Base-by-base conservation (phyloP, 2,797 vertebrate species). In the Pseudopleuronectes americanus region DNA sequence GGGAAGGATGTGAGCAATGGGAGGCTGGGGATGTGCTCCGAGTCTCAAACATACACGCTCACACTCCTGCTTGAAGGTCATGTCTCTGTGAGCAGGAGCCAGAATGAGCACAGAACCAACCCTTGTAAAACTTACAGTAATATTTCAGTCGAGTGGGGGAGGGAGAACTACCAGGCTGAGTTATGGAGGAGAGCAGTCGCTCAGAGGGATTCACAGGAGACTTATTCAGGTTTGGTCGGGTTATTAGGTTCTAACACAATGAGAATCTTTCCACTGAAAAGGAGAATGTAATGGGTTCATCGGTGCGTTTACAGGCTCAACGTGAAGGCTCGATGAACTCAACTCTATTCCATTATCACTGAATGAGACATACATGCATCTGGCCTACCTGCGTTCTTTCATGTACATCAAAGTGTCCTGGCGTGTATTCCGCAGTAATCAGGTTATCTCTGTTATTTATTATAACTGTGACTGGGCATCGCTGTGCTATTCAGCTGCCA, bases 401-500 rank as follows among this genome's bases (percentile, higher is more conserved):
- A 57, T 71, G 31, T 53, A 53, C 45, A 64, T 75, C 36, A 66
- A 61, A 56, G 69, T 74, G 26, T 74, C 47, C 54, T 68, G 6
- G 61, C 65, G 21, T 47, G 8, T 74, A 71, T 52, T 43, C 78
- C 2, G 2, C 51, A 53, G 52, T 43, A 57, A 58, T 49, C 1
- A 28, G 21, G 24, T 67, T 74, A 54, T 71, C 62, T 77, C 55
- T 72, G 57, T 74, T 79, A 80, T 81, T 58, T 73, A 77, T 84
- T 79, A 77, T 79, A 66, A 62, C 86, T 84, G 68, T 67, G 81
- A 71, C 63, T 56, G 73, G 38, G 57, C 57, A 60, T 72, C 59
- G 43, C 71, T 76, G 54, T 22, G 61, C 57, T 69, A 24, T 71
- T 86, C 75, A 68, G n/a, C 63, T 79, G 64, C 75, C 73, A 70